Evolutionary conservation across 2,797 vertebrate genomes (phyloP).

Genomic region (Sitta carolinensis): DNA sequence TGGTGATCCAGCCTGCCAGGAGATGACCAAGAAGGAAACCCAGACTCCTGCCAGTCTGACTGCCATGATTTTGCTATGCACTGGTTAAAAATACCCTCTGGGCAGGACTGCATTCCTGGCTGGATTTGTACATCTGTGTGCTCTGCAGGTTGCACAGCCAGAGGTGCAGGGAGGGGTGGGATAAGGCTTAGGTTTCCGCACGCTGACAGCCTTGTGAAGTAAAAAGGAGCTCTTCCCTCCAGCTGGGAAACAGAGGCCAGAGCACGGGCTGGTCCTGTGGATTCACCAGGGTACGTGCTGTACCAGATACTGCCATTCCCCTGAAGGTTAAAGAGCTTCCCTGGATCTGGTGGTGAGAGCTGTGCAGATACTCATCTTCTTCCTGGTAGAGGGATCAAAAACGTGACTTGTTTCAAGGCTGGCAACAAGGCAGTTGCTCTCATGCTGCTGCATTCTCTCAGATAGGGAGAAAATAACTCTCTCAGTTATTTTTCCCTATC

Average conservation of each 20-base stretch:
- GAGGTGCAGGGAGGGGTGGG: neutral
- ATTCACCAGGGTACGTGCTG: neutral
- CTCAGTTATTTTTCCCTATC: neutral
- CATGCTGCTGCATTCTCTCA: neutral
- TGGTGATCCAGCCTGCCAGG: neutral
- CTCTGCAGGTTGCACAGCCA: neutral
- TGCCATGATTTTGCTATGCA: fast-evolving
- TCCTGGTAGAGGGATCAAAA: neutral
- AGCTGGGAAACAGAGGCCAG: neutral
- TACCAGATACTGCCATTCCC: neutral
- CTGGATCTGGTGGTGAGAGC: neutral
- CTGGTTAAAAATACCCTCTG: fast-evolving
- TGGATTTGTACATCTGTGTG: neutral
- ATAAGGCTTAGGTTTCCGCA: neutral
- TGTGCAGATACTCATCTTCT: neutral
- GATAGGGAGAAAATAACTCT: no score
- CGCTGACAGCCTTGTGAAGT: neutral
- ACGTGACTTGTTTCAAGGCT: neutral
- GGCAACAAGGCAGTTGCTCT: neutral
- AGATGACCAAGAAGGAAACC: neutral
- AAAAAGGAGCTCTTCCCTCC: neutral
- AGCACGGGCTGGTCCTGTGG: neutral
- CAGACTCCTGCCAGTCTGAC: neutral
- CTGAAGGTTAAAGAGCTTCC: neutral
- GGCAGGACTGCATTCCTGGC: neutral